These are phyloP conservation scores for Argya squamiceps DNA, from an alignment of 2,797 vertebrate species.

Conservation along the genomic window DNA sequence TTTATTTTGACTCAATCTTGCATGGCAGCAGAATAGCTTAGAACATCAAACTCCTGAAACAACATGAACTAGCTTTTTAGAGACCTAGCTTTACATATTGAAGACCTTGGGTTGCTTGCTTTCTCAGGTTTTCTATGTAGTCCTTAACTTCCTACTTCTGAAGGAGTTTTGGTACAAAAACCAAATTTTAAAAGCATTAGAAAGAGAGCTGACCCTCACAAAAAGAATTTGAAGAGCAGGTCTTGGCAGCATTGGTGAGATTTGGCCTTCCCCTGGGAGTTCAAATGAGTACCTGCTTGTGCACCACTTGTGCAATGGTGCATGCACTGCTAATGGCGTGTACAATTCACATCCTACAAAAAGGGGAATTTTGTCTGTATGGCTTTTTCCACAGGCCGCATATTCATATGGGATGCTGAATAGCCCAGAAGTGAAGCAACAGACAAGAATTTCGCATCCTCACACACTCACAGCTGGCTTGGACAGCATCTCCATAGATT, in stretches of 20 bases:
- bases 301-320: background rate
- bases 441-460: background rate
- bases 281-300: rapidly evolving
- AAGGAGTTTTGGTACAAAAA: background rate
- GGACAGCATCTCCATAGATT: background rate
- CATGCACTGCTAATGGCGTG: rapidly evolving
- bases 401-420: background rate
- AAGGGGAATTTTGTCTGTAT: background rate
- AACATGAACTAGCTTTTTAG: background rate
- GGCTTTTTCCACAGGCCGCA: background rate
- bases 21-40: background rate
- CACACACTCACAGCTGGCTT: background rate
- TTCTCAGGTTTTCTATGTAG: background rate
- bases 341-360: background rate
- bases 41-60: background rate
- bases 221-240: background rate
- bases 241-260: background rate
- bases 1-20: background rate
- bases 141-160: background rate
- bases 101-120: background rate
- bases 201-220: background rate
- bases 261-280: background rate
- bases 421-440: background rate
- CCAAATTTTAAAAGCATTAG: background rate
- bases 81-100: background rate